These are phyloP conservation scores for Adelosebastes latens DNA, from an alignment of 2,797 vertebrate species.

Conservation along the genomic window DNA sequence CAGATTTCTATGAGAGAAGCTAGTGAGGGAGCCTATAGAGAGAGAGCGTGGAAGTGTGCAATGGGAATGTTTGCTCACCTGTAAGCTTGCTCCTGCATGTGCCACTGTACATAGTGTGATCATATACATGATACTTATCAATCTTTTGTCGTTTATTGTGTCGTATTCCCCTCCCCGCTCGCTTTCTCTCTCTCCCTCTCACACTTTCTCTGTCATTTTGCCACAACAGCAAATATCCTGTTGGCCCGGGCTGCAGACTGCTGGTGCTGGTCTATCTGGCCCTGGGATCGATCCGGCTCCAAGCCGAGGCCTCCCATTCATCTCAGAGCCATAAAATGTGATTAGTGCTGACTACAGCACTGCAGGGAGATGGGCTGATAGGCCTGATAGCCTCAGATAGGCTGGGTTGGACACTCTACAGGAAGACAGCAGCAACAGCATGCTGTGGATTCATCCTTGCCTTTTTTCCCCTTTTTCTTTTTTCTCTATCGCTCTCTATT, in stretches of 20 bases:
- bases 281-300: conserved; percentile 89
- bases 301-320: conserved; percentile 91
- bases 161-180: conserved; percentile 23
- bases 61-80: conserved; percentile 64
- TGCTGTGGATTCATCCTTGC: conserved; percentile 69
- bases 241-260: conserved; percentile 82
- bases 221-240: conserved; percentile 98
- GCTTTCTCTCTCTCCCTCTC: conserved; percentile 52
- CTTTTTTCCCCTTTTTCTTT: not conserved
- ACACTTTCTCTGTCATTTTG: conserved; percentile 79
- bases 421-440: conserved; percentile 81
- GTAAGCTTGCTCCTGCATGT: conserved; percentile 30
- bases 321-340: conserved; percentile 93
- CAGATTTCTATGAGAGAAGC: conserved; percentile 80
- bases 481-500: conserved; percentile 58
- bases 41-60: conserved; percentile 40
- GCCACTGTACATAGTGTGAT: conserved; percentile 28
- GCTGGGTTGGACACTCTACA: conserved; percentile 81
- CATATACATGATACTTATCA: conserved; percentile 47
- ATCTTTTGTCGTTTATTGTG: conserved; percentile 50
- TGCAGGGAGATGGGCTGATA: conserved; percentile 88
- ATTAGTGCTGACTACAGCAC: conserved; percentile 93
- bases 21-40: conserved; percentile 48
- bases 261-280: conserved; percentile 87
- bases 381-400: conserved; percentile 78